Base-by-base conservation (phyloP, 2,113 vertebrate species). In the Bos javanicus region DNA sequence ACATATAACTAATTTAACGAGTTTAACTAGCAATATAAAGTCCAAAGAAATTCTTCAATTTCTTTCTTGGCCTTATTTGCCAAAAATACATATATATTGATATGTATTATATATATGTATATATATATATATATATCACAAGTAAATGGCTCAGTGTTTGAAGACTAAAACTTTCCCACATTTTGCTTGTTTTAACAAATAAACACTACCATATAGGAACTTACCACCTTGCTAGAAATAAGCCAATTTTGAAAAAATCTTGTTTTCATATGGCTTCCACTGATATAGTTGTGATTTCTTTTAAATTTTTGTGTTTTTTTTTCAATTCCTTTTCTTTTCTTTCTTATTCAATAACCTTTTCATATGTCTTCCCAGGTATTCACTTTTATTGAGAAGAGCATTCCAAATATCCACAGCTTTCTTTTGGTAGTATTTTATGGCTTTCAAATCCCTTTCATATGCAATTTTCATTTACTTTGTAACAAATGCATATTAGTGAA, bases 321-420 rank as follows among this genome's bases (percentile, higher is more conserved):
- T 95, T 67, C 7, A 56, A 88, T 92, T 26, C 8, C 13, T 3
- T 94, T 91, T 19, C 43, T 88, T 78, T 84, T 9, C 11, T 84
- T 83, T 82, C 87, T 92, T 46, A 54, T 76, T 76, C 39, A 76
- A 43, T 26, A 74, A 43, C n/a, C 3, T 93, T 81, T 78, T 87
- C 26, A 76, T 52, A 92, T 80, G 85, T 71, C 85, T 94, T 71
- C 33, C 19, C 48, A 39, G 5, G 36, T 71, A 87, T 52, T 60
- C 60, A 74, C 16, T 97, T 92, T 91, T 56, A 90, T 81, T 96
- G 54, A 86, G 23, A 91, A 56, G 10, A 83, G 21, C n/a, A 91
- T 21, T 84, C 10, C 28, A 95, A 80, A 95, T 90, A 95, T n/a
- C n/a, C 52, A 57, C 10, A 48, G 30, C 26, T 87, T 30, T 60